These are phyloP conservation scores for Caenorhabditis brenneri DNA, from an alignment of 1,140 invertebrate genomes.

Conservation along the genomic window DNA sequence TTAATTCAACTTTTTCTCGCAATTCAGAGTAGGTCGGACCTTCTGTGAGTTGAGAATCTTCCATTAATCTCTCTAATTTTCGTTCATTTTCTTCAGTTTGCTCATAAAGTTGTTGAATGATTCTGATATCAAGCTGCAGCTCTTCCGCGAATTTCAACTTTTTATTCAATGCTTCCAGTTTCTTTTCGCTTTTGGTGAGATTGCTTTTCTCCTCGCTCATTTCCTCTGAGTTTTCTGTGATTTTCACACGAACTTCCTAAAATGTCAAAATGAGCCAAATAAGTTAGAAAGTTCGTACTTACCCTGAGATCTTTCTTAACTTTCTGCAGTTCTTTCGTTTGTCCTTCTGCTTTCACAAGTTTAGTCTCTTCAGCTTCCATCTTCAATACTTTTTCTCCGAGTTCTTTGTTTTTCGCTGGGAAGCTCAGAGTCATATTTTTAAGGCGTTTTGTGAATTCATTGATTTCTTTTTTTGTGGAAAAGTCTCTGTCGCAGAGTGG, in stretches of 20 bases:
- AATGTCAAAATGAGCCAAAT: no score
- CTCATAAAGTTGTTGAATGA: background rate
- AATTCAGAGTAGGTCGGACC: background rate
- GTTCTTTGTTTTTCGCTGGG: conserved; percentile 22
- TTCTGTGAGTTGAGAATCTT: background rate
- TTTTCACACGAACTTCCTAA: conserved; percentile 4
- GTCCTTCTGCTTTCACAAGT: conserved; percentile 7
- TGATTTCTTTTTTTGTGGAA: background rate
- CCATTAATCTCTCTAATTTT: background rate
- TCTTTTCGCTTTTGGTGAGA: background rate
- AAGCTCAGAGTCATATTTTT: conserved; percentile 15
- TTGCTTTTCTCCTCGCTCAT: background rate
- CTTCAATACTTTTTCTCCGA: background rate
- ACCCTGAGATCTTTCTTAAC: background rate
- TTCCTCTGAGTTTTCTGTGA: background rate
- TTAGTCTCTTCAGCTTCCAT: background rate
- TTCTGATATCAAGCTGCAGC: background rate
- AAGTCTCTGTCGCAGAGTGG: conserved; percentile 55
- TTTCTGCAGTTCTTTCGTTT: background rate
- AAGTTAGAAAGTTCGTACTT: background rate
- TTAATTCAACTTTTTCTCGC: background rate
- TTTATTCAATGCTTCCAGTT: background rate
- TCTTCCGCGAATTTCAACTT: background rate
- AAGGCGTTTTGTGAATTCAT: conserved; percentile 38
- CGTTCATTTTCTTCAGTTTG: background rate